These are phyloP conservation scores for Riparia riparia DNA, from an alignment of 2,113 vertebrate species.

Conservation along the genomic window DNA sequence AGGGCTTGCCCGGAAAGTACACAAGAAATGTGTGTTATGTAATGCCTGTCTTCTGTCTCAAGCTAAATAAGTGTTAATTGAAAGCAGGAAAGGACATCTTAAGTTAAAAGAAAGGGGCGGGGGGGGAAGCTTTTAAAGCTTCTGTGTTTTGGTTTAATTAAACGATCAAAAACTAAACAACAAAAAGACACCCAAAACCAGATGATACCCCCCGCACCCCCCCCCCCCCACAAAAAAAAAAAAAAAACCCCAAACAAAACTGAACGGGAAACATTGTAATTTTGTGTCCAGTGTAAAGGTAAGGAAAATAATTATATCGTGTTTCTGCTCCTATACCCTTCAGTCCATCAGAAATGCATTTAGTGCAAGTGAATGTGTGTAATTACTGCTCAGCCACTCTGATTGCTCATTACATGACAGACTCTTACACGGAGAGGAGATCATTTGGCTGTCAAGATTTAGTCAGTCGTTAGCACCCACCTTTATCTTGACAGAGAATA, in stretches of 20 bases:
- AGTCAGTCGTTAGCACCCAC: slow-evolving; percentile 3
- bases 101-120: not conserved
- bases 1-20: not conserved
- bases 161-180: not conserved
- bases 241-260: not conserved
- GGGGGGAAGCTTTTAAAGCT: not conserved
- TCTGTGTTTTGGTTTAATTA: not conserved
- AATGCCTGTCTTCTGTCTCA: not conserved
- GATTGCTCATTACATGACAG: slow-evolving; percentile 19
- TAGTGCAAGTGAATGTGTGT: not conserved
- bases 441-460: slow-evolving; percentile 23
- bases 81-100: not conserved
- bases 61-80: not conserved
- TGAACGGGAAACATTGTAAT: not conserved
- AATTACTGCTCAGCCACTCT: slow-evolving; percentile 35
- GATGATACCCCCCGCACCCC: too few relatives aligned
- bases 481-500: slow-evolving; percentile 29
- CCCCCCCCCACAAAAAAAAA: too few relatives aligned
- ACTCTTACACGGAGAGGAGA: slow-evolving; percentile 9
- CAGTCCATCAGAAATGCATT: not conserved
- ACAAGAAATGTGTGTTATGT: not conserved
- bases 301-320: not conserved
- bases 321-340: not conserved
- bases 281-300: not conserved
- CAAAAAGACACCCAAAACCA: not conserved